Conservation (phyloP, 2,888 invertebrate genomes). For the Ormyrus thymus region DNA sequence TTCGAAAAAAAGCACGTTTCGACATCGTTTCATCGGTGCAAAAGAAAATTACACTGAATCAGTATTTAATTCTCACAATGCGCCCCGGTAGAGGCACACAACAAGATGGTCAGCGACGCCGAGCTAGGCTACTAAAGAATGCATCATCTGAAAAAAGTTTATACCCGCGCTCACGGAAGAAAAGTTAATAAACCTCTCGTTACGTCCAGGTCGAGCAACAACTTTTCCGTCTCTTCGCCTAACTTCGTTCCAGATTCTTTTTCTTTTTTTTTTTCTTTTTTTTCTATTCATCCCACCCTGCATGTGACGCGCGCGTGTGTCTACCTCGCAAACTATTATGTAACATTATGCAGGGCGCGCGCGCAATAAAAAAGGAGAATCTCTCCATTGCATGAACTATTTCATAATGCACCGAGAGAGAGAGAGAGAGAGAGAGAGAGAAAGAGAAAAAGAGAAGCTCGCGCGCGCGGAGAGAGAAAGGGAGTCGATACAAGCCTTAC, state of each 20-base stretch:
- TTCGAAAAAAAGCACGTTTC: too few species aligned
- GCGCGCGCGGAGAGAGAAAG: neutral
- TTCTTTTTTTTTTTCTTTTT: slow-evolving; percentile 3
- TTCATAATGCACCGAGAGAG: slow-evolving; percentile 38
- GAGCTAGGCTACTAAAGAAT: neutral
- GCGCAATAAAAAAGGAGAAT: slow-evolving; percentile 1
- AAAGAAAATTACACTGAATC: too few species aligned
- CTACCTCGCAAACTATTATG: slow-evolving; percentile 17
- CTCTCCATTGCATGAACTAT: slow-evolving; percentile 42
- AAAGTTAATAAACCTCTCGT: slow-evolving; percentile 24
- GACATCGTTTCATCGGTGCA: too few species aligned
- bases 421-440: slow-evolving; percentile 1
- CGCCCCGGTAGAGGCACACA: too few species aligned
- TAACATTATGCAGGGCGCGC: neutral
- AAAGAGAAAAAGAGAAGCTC: slow-evolving; percentile 12
- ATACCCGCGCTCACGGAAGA: neutral
- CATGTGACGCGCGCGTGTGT: neutral
- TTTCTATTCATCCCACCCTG: neutral
- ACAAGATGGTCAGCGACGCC: too few species aligned
- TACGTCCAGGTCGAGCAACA: neutral
- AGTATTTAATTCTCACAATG: too few species aligned
- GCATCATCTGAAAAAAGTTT: slow-evolving; percentile 2
- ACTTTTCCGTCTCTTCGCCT: neutral
- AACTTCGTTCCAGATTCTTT: slow-evolving; percentile 33
- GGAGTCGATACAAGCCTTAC: slow-evolving; percentile 34